Evolutionary conservation across 1,140 invertebrate species (phyloP), one percentile per base, ranked within the genome.

Genomic region (Ceratina japonica): DNA sequence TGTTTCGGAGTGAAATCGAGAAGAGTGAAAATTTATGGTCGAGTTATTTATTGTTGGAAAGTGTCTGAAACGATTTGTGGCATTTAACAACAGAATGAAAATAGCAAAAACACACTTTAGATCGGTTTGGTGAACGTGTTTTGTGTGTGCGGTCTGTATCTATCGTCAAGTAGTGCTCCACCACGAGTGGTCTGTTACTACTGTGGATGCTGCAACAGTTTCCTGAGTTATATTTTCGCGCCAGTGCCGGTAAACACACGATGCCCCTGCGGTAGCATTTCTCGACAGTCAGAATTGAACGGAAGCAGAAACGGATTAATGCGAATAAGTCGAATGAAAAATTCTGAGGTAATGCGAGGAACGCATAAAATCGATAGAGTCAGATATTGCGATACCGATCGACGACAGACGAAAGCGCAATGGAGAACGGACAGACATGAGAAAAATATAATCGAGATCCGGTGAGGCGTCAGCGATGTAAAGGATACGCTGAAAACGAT

Each of bases 401-500:
- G 22, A 13, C 20, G 24, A 49, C n/a, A 16, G 10, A 16, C 12
- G 13, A 51, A 5, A 44, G 12, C 49, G 15, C 13, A 20, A 18
- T 4, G n/a, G 37, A 54, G 10, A 44, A 44, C 10, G 44, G 37
- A n/a, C 20, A 20, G 8, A 2, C 13, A 15, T 5, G 2, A 20
- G 49, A 49, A 61, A 76, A 37, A 51, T 31, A 27, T 22, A 75
- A 51, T 37, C 37, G 44, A 49, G n/a, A 18, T 54, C 31, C 24
- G 37, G 20, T 64, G 61, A 3, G 15, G 13, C 7, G 22, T 27
- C 16, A 13, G 49, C 18, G 15, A 51, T 70, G 69, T 78, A 79
- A 83, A 63, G 37, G 80, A 75, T 82, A 81, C 66, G 56, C 27
- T 56, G 76, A 82, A 81, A 82, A 27, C 70, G 74, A 84, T 72